Percentiles rank a stretch among this genome's conserved stretches.
Conservation (phyloP, 2,113 vertebrate genomes). For the Mixornis gularis region DNA sequence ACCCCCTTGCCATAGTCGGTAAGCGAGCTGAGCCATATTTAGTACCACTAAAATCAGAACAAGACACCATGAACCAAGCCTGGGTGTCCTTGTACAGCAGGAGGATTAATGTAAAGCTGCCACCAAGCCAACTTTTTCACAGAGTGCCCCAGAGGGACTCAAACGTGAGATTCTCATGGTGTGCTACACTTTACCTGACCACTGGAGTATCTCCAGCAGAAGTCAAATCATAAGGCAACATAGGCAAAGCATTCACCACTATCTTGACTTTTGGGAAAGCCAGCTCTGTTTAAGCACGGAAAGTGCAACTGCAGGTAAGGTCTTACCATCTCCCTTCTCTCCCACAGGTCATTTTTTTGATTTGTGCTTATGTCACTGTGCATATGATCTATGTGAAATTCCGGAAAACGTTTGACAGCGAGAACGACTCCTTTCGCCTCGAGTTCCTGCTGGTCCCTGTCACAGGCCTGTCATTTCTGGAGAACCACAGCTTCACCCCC, state of each 20-base stretch:
- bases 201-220: background rate
- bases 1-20: accelerated
- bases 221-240: background rate
- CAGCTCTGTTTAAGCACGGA: background rate
- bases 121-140: background rate
- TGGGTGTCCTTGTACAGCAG: background rate
- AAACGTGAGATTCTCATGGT: background rate
- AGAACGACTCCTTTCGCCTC: constrained; percentile 89
- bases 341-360: constrained; percentile 86
- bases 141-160: background rate
- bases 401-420: constrained; percentile 79
- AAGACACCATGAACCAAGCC: accelerated
- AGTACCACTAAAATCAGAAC: background rate
- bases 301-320: background rate
- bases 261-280: background rate
- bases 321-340: background rate
- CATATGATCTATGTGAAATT: constrained; percentile 92
- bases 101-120: background rate
- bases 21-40: background rate
- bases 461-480: constrained; percentile 88
- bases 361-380: constrained; percentile 85
- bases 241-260: background rate
- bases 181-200: background rate
- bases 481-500: constrained; percentile 87
- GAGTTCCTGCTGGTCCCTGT: constrained; percentile 95